A percentile compares a stretch with the other conserved stretches of the same genome.
These are phyloP conservation scores for Pelosia muscerda DNA, from an alignment of 2,888 invertebrate species.

Conservation along the genomic window DNA sequence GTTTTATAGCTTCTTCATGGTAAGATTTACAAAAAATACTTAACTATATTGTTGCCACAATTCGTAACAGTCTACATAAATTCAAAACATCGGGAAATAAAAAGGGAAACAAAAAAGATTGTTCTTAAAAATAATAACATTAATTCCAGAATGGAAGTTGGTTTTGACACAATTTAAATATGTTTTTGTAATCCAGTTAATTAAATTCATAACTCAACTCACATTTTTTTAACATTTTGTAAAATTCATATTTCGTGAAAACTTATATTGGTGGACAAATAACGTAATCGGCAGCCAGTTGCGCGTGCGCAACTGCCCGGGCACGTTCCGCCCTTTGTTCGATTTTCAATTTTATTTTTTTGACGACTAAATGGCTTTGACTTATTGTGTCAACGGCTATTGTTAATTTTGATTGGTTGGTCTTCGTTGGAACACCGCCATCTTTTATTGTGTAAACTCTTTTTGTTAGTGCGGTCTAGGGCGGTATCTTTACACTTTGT, in stretches of 20 bases:
- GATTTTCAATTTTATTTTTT: slow-evolving; percentile 62
- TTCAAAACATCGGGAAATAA: neutral
- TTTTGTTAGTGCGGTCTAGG: slow-evolving; percentile 50
- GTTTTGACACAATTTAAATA: neutral
- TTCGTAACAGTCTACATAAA: neutral
- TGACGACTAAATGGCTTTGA: slow-evolving; percentile 58
- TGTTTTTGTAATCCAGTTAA: neutral
- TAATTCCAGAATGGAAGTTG: neutral
- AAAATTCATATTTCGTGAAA: slow-evolving; percentile 22
- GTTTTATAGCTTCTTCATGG: neutral
- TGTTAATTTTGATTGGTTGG: slow-evolving; percentile 72
- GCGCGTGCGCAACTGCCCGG: slow-evolving; percentile 64
- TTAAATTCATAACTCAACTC: neutral
- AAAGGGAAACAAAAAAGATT: neutral
- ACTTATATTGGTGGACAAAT: slow-evolving; percentile 46
- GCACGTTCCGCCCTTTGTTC: slow-evolving; percentile 78
- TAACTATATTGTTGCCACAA: neutral
- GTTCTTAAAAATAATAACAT: no score
- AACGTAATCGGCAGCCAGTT: slow-evolving; percentile 55
- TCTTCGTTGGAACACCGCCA: slow-evolving; percentile 55
- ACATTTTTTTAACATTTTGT: slow-evolving; percentile 20
- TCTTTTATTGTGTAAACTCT: slow-evolving; percentile 63
- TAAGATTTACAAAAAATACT: neutral
- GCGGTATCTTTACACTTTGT: slow-evolving; percentile 49
- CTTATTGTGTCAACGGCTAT: slow-evolving; percentile 67